Evolutionary conservation across 2,888 invertebrate genomes (phyloP).

Genomic region (Beris chalybata): DNA sequence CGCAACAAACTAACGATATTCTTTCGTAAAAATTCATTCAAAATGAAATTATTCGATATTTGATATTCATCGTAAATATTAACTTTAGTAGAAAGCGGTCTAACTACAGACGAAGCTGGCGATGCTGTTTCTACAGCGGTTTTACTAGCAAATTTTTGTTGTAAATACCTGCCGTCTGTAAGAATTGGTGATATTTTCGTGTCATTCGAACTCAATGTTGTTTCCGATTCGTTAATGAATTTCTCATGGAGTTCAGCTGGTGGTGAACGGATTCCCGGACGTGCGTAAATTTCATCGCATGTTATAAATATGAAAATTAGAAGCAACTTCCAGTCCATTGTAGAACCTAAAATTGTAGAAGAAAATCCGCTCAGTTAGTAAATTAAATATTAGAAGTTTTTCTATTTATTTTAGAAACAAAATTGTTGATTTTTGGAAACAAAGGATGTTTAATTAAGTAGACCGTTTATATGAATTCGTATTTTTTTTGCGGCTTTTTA

Average conservation of each 20-base stretch:
- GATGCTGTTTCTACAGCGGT: not conserved
- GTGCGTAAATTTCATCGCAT: not conserved
- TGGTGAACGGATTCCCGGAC: constrained; percentile 36
- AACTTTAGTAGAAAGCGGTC: constrained; percentile 7
- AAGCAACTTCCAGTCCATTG: constrained; percentile 24
- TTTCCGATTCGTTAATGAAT: constrained; percentile 7
- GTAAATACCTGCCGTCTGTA: constrained; percentile 40
- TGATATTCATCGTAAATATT: constrained; percentile 35
- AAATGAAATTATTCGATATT: constrained; percentile 39
- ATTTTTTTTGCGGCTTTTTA: too few species aligned
- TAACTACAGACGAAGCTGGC: not conserved
- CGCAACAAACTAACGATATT: constrained; percentile 29
- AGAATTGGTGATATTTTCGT: constrained; percentile 31
- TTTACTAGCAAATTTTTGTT: constrained; percentile 29
- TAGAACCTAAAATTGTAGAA: constrained; percentile 15
- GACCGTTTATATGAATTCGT: too few species aligned
- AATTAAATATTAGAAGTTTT: too few species aligned
- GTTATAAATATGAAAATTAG: constrained; percentile 11
- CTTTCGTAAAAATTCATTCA: constrained; percentile 40
- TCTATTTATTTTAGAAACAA: too few species aligned
- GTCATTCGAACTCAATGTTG: not conserved
- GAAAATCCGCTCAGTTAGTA: not conserved
- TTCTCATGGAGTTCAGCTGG: constrained; percentile 32
- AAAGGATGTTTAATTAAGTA: too few species aligned
- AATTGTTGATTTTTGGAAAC: too few species aligned